These are phyloP conservation scores for Thumatha senex DNA, from an alignment of 2,888 invertebrate species.

Conservation along the genomic window DNA sequence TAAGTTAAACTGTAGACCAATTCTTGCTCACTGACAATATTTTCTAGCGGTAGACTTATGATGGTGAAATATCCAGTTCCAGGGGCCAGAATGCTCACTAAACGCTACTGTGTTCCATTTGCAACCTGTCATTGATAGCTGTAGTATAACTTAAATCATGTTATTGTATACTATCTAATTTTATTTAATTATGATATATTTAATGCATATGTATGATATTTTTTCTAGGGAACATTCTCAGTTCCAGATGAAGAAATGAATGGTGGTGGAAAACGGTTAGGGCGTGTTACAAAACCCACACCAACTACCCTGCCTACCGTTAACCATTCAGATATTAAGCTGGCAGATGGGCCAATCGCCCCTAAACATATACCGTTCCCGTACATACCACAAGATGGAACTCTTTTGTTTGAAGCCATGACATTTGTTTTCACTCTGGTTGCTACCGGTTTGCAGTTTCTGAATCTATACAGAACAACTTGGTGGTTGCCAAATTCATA, in stretches of 20 bases:
- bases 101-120: no score
- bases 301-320: constrained; percentile 38
- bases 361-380: constrained; percentile 94
- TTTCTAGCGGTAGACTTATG: no score
- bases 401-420: constrained; percentile 92
- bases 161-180: no score
- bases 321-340: constrained; percentile 48
- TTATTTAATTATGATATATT: no score
- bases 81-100: no score
- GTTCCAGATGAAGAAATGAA: constrained; percentile 64
- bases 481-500: constrained; percentile 99
- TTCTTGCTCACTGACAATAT: no score
- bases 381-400: constrained; percentile 89
- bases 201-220: neutral
- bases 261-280: constrained; percentile 58
- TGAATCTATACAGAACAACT: constrained; percentile 96
- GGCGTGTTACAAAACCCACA: constrained; percentile 49
- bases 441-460: constrained; percentile 93
- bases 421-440: constrained; percentile 91
- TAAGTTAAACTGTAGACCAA: no score
- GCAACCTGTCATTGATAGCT: no score
- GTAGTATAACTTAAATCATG: no score
- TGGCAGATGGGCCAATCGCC: constrained; percentile 73
- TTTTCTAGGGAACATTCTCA: constrained; percentile 49
- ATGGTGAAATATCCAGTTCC: no score